phyloP scores from a whole-genome alignment of 2,888 invertebrate species.

The Sarcophaga caerulescens region DNA sequence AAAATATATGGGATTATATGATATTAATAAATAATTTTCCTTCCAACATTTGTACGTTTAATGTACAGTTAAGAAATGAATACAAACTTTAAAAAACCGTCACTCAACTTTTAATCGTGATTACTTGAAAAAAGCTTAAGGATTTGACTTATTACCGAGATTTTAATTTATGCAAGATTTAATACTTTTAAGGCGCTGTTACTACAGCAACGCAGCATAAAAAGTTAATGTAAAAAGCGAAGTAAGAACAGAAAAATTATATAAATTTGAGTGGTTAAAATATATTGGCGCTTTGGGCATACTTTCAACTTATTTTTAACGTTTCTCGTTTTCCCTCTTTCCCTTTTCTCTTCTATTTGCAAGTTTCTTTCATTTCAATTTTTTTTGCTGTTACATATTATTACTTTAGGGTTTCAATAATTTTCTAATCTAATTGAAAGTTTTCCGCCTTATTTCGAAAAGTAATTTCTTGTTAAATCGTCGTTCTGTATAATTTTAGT shows the following conservation, averaged over 20 bases:
- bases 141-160: too few species aligned
- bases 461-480: constrained; percentile 46
- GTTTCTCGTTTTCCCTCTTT: constrained; percentile 34
- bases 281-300: constrained; percentile 63
- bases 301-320: constrained; percentile 52
- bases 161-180: not conserved
- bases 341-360: not conserved
- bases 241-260: constrained; percentile 46
- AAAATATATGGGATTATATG: too few species aligned
- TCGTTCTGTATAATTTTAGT: not conserved
- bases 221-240: constrained; percentile 24
- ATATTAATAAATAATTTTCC: too few species aligned
- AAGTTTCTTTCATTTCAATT: not conserved
- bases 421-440: constrained; percentile 65
- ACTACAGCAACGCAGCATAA: not conserved
- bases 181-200: constrained; percentile 11
- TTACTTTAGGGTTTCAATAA: constrained; percentile 53
- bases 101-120: too few species aligned
- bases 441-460: constrained; percentile 59
- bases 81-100: too few species aligned
- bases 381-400: not conserved
- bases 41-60: too few species aligned
- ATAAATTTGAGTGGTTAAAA: constrained; percentile 64
- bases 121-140: too few species aligned
- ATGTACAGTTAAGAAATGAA: too few species aligned